Evolutionary conservation across 2,888 invertebrate species (phyloP), one percentile per base, ranked within the genome.

Genomic region (Yponomeuta evonymella): DNA sequence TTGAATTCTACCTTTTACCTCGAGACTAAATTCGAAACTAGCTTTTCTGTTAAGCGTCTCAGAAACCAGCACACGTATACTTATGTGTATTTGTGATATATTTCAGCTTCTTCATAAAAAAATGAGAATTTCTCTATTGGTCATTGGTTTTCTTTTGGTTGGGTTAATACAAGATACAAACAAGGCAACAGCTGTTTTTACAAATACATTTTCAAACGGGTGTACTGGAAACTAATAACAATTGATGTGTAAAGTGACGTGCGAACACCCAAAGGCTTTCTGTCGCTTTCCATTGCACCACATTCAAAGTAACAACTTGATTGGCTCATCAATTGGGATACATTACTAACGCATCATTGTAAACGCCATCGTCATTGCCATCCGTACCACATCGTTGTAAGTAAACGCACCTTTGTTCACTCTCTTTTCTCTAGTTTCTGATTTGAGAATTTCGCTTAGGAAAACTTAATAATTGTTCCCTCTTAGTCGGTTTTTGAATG

Each of bases 261-360:
- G 86, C 85, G 82, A 81, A 83, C 83, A 81, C 86, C 85, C 85
- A 83, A 78, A 79, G 87, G 88, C 89, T 89, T 89, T 87, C 90
- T 90, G 89, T 90, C 89, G 90, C 90, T 91, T 90, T 92, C 90
- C 91, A 90, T 90, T 91, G 90, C 91, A 92, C 91, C 90, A 86
- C 80, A 86, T 82, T 83, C 80, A 84, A 89, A 84, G 89, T 90
- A 87, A 90, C 89, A 80, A 87, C 88, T 69, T 58, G 12, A 91
- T 92, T 90, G 91, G 91, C 90, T 89, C 89, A 87, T 86, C 83
- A 86, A 90, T 90, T 90, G 89, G 91, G 90, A 89, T 84, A 80
- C 90, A 90, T 90, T 92, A 92, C 91, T 92, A 92, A 92, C 90
- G 90, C 90, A 89, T 90, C 91, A 91, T 87, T 89, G 89, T 89